phyloP scores from a whole-genome alignment of 2,888 invertebrate genomes.

The Muscina levida region DNA sequence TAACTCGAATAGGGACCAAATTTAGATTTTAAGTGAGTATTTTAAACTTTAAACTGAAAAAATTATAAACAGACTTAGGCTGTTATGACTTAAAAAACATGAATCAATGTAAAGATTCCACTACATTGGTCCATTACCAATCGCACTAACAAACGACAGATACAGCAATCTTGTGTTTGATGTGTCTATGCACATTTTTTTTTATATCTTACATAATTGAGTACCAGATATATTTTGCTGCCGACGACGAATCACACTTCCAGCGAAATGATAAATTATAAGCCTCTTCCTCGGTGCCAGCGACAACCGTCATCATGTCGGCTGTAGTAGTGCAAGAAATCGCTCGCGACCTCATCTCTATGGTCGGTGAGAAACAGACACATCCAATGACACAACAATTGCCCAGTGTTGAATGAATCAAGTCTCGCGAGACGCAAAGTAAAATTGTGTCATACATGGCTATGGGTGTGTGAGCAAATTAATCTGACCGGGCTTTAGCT shows the following conservation, averaged over 20 bases:
- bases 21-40: no score
- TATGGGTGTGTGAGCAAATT: conserved; percentile 2
- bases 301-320: conserved; percentile 49
- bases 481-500: background rate
- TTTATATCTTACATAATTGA: conserved; percentile 2
- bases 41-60: no score
- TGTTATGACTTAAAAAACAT: no score
- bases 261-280: conserved; percentile 29
- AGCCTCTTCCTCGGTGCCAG: conserved; percentile 42
- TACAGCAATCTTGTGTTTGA: no score
- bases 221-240: background rate
- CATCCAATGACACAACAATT: conserved; percentile 27
- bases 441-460: conserved; percentile 19
- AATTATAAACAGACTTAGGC: no score
- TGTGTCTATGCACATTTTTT: background rate
- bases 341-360: background rate
- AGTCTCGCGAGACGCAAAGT: background rate
- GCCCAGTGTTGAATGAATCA: conserved; percentile 8
- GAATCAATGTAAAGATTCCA: no score
- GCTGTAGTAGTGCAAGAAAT: conserved; percentile 6
- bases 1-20: no score
- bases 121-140: no score
- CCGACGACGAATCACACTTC: background rate
- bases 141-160: no score
- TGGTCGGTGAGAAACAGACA: conserved; percentile 23